Percentiles rank a stretch among this genome's conserved stretches.
Evolutionary conservation across 2,797 vertebrate species (phyloP).

Genomic region (Pelodytes ibericus): DNA sequence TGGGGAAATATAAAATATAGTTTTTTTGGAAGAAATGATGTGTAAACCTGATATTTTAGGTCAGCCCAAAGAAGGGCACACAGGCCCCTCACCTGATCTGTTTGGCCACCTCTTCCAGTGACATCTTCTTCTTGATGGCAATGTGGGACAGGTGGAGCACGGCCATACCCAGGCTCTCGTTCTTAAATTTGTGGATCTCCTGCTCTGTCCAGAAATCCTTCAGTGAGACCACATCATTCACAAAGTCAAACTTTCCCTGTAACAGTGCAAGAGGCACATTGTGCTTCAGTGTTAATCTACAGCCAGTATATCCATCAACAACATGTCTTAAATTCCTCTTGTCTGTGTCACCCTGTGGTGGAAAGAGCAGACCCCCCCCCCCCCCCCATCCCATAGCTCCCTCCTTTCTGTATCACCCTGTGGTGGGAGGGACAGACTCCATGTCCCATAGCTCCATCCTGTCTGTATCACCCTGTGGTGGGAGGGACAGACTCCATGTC

Average conservation of each 20-base stretch:
- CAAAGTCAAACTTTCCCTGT: constrained; percentile 89
- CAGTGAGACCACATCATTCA: constrained; percentile 80
- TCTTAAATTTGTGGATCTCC: constrained; percentile 82
- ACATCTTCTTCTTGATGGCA: constrained; percentile 69
- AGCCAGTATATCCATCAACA: too few relatives aligned
- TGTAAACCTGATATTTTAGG: too few relatives aligned
- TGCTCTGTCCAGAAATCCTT: constrained; percentile 73
- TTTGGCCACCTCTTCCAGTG: constrained; percentile 81
- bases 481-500: not conserved
- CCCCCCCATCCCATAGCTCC: not conserved
- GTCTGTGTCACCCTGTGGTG: not conserved
- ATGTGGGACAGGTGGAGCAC: constrained; percentile 88
- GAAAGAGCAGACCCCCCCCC: not conserved
- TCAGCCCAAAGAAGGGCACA: not conserved
- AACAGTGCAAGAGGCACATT: not conserved
- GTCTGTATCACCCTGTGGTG: not conserved
- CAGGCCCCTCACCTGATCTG: constrained; percentile 74
- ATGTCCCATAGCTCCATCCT: not conserved
- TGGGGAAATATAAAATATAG: too few relatives aligned
- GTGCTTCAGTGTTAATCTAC: too few relatives aligned
- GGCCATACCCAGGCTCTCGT: constrained; percentile 92
- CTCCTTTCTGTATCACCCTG: not conserved
- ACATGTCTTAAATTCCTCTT: not conserved
- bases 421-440: not conserved
- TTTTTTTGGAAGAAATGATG: too few relatives aligned